Evolutionary conservation across 2,113 vertebrate genomes (phyloP).

Genomic region (Pluvianellus socialis): DNA sequence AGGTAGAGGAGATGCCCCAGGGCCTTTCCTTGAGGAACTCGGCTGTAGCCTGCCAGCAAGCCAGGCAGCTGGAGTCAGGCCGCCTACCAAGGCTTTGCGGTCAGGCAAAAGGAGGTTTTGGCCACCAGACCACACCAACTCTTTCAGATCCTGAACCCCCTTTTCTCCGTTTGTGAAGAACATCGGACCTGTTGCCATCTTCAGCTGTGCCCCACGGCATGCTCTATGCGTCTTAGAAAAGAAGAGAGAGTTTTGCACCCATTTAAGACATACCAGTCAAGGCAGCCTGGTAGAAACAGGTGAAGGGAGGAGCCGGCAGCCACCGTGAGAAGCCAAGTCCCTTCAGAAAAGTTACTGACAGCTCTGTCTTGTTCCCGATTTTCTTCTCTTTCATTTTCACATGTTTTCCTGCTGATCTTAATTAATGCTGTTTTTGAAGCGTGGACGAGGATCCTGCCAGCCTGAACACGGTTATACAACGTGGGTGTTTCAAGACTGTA

Average conservation of each 20-base stretch:
- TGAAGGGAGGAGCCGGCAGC: background rate
- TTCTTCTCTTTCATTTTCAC: conserved; percentile 10
- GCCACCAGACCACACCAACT: background rate
- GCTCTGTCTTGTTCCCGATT: background rate
- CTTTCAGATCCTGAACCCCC: background rate
- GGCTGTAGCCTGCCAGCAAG: background rate
- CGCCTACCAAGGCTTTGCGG: background rate
- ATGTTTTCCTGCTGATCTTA: conserved; percentile 28
- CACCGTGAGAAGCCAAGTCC: background rate
- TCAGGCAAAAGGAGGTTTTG: background rate
- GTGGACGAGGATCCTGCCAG: conserved; percentile 3
- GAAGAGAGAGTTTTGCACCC: background rate
- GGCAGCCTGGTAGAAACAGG: background rate
- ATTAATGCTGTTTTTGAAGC: conserved; percentile 31
- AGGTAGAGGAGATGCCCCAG: background rate
- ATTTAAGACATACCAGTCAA: rapidly evolving
- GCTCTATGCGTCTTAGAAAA: rapidly evolving
- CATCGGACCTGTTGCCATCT: background rate
- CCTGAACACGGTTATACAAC: background rate
- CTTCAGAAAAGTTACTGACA: conserved; percentile 1
- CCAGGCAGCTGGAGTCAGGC: background rate
- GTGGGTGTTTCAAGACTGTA: conserved; percentile 23
- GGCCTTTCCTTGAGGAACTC: background rate
- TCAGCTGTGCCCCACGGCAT: rapidly evolving
- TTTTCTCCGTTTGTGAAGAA: background rate